Conservation (phyloP, 2,797 vertebrate genomes). For the Oceanodroma leucorhoa region DNA sequence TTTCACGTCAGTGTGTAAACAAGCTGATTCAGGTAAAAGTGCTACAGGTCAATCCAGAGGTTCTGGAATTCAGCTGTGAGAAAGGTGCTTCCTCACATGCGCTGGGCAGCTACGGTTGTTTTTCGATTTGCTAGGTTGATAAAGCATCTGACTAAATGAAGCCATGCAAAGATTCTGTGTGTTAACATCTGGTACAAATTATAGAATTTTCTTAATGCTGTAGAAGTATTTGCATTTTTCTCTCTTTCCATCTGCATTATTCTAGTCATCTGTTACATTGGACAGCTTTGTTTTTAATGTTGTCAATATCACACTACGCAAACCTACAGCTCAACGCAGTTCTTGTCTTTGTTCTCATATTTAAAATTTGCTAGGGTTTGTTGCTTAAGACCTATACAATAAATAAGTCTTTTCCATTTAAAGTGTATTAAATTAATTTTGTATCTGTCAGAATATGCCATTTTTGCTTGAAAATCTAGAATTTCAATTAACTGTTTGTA, state of each 20-base stretch:
- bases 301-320: slow-evolving; percentile 32
- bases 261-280: slow-evolving; percentile 24
- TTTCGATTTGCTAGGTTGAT: neutral
- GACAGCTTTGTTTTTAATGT: slow-evolving; percentile 38
- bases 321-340: slow-evolving; percentile 31
- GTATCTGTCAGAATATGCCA: neutral
- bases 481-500: neutral
- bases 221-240: neutral
- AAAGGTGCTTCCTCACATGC: neutral
- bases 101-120: neutral
- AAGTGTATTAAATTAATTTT: neutral
- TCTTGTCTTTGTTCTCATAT: neutral
- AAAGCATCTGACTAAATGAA: neutral
- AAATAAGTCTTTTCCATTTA: slow-evolving; percentile 21
- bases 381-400: slow-evolving; percentile 15
- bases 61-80: neutral
- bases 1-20: neutral
- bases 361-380: slow-evolving; percentile 41
- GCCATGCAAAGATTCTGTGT: neutral
- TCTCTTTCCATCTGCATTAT: slow-evolving; percentile 8
- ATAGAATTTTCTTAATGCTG: neutral
- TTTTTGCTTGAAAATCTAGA: neutral
- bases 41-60: neutral
- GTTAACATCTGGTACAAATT: neutral
- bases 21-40: neutral